These are phyloP conservation scores for Pantherophis guttatus DNA, from an alignment of 2,113 vertebrate species.

Conservation along the genomic window DNA sequence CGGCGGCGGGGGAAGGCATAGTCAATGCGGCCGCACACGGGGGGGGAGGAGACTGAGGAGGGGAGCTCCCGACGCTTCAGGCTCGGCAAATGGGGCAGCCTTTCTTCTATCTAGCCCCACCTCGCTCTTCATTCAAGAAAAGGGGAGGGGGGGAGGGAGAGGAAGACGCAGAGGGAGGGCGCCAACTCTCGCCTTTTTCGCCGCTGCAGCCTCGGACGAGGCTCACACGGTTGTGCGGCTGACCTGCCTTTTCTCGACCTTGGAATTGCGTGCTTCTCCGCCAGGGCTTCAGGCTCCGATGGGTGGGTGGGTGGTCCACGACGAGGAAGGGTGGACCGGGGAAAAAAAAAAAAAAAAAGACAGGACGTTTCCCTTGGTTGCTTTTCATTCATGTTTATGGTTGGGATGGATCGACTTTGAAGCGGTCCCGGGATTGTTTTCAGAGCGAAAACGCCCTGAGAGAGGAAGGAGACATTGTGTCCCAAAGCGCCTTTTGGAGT, in stretches of 20 bases:
- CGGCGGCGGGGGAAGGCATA: neutral
- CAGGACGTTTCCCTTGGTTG: neutral
- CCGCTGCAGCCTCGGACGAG: neutral
- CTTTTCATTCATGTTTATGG: neutral
- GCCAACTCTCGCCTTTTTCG: neutral
- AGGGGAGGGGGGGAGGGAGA: neutral
- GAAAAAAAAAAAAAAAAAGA: too few species aligned
- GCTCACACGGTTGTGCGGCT: neutral
- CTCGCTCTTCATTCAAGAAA: slow-evolving; percentile 47
- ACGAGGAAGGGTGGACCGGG: neutral
- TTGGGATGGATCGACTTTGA: neutral
- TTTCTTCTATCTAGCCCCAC: slow-evolving; percentile 9
- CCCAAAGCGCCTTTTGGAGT: neutral
- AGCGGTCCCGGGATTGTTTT: neutral
- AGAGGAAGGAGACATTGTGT: too few species aligned
- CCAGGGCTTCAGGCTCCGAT: too few species aligned
- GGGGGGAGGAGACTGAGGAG: slow-evolving; percentile 2
- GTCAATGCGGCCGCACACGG: slow-evolving; percentile 2
- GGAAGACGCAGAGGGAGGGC: neutral
- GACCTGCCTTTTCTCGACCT: neutral
- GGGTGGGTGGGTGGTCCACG: slow-evolving; percentile 2
- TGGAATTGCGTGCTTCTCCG: neutral
- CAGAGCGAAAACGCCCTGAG: neutral
- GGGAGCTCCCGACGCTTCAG: neutral
- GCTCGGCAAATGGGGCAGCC: neutral